Base-by-base conservation (phyloP, 2,113 vertebrate species). In the Chunga burmeisteri region DNA sequence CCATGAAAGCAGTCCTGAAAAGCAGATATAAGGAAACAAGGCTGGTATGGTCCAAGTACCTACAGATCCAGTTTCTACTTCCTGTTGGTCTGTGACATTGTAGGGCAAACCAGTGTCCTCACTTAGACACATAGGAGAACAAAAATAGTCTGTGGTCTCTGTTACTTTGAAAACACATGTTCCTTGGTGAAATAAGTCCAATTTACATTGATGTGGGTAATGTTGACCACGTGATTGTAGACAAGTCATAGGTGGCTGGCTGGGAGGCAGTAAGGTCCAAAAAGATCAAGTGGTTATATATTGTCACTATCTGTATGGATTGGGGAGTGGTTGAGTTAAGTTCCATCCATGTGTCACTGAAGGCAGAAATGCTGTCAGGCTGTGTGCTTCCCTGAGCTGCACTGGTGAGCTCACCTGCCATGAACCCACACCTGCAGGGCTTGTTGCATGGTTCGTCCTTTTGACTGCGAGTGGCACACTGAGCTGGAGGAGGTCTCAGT, bases 211-310 rank as follows among this genome's bases (percentile, higher is more conserved):
- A 29, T 26, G 21, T 50, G 55, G 55, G 5, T 74, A 50, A 62
- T 10, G 58, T 1, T 63, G 50, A 66, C 6, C 2, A 6, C 1
- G 1, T 42, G 34, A 59, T 44, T 58, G 13, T 20, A 13, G 3
- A 21, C 32, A 63, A 59, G 56, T 83, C 23, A 13, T 19, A 19
- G 14, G 8, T 55, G 26, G 23, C 47, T 81, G 14, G 7, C 27
- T 61, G 17, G 9, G 66, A 56, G 26, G 16, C 17, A 1, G 6
- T 52, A 61, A 52, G 11, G 23, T 58, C n/a, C 61, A 36, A 36
- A 65, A 83, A 32, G 34, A 16, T 50, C 8, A 8, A 3, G 14
- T 65, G 18, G 2, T 72, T 82, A 11, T 44, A 3, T 36, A 6
- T 49, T 62, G 16, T 56, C 30, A n/a, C 13, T 58, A 1, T 50